phyloP scores from a whole-genome alignment of 2,888 invertebrate genomes.

The Drosophila mercatorum region DNA sequence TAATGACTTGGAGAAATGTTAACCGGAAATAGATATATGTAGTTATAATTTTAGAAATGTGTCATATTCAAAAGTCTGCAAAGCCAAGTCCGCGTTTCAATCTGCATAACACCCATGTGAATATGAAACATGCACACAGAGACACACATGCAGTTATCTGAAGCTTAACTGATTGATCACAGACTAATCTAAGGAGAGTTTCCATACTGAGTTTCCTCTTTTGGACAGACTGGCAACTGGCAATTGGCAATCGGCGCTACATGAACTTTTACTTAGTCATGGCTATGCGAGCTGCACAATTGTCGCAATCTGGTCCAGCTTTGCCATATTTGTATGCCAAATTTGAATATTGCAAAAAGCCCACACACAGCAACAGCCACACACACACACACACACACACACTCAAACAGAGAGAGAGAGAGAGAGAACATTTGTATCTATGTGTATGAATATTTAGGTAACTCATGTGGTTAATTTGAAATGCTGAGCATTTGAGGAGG shows the following conservation, averaged over 20 bases:
- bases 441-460: conserved; percentile 34
- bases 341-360: conserved; percentile 47
- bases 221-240: conserved; percentile 36
- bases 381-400: conserved; percentile 19
- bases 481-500: conserved; percentile 40
- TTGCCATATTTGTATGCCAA: conserved; percentile 57
- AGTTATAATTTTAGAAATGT: not conserved
- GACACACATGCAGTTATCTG: not conserved
- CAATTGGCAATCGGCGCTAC: conserved; percentile 35
- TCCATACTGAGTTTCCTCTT: conserved; percentile 34
- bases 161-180: conserved; percentile 17
- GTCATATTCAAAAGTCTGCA: not conserved
- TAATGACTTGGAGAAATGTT: conserved; percentile 7
- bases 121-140: not conserved
- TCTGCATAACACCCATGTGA: not conserved
- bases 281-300: conserved; percentile 44
- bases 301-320: conserved; percentile 53
- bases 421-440: conserved; percentile 5
- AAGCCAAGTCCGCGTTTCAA: not conserved
- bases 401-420: no score
- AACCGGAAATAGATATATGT: conserved; percentile 1
- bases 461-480: conserved; percentile 51
- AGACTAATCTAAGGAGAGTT: conserved; percentile 22
- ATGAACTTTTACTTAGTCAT: conserved; percentile 59
- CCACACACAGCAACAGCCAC: conserved; percentile 32